phyloP scores from a whole-genome alignment of 1,140 invertebrate genomes.

The Atta colombica region DNA sequence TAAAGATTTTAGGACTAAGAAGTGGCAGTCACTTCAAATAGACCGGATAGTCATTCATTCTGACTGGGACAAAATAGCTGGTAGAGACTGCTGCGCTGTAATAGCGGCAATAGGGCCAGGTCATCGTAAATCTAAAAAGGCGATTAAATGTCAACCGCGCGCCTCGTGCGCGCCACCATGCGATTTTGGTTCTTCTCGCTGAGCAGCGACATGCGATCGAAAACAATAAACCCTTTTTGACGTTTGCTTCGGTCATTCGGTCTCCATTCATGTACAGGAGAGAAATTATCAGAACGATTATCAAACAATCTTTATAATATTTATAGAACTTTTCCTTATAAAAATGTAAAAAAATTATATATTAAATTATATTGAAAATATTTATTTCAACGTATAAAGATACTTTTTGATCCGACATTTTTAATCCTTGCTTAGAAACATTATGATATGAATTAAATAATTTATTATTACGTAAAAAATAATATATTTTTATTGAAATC shows the following conservation, averaged over 20 bases:
- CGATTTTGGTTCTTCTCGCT: conserved; percentile 71
- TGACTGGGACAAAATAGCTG: conserved; percentile 47
- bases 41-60: conserved; percentile 66
- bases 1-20: conserved; percentile 4
- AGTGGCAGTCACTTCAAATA: conserved; percentile 71
- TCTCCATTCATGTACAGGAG: not conserved
- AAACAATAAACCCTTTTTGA: conserved; percentile 81
- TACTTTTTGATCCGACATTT: not conserved
- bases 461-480: not conserved
- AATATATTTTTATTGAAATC: not conserved
- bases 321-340: not conserved
- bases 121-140: conserved; percentile 80
- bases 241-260: conserved; percentile 63
- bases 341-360: not conserved
- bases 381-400: not conserved
- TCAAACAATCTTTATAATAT: not conserved
- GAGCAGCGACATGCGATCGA: conserved; percentile 60
- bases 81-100: conserved; percentile 43
- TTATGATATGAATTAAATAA: not conserved
- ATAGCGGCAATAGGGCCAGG: conserved; percentile 67
- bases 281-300: not conserved
- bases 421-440: not conserved
- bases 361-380: not conserved
- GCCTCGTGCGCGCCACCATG: conserved; percentile 56
- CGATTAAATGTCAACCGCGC: conserved; percentile 80